A percentile compares a stretch with the other conserved stretches of the same genome.
phyloP scores from a whole-genome alignment of 1,140 invertebrate species.

The Brachionus plicatilis region DNA sequence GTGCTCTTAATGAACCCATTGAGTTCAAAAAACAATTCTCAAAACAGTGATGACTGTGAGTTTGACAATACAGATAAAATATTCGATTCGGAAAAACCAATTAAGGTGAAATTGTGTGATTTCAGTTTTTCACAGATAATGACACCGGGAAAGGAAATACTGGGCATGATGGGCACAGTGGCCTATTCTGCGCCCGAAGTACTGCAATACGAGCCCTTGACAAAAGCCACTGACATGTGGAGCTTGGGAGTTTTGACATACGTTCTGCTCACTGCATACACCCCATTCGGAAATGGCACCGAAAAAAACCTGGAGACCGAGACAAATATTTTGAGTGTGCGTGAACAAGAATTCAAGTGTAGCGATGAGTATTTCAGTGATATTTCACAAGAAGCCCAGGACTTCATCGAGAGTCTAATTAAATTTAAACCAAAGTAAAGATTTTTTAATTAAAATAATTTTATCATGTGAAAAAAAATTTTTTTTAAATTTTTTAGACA shows the following conservation, averaged over 20 bases:
- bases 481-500: background rate
- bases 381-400: slow-evolving; percentile 76
- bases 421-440: slow-evolving; percentile 73
- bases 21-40: slow-evolving; percentile 76
- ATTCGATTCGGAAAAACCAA: background rate
- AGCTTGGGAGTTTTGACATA: slow-evolving; percentile 78
- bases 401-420: slow-evolving; percentile 76
- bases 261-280: slow-evolving; percentile 61
- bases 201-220: slow-evolving; percentile 80
- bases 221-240: slow-evolving; percentile 76
- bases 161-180: slow-evolving; percentile 62
- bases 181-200: slow-evolving; percentile 83
- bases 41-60: background rate
- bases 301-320: slow-evolving; percentile 23
- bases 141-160: slow-evolving; percentile 42
- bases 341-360: slow-evolving; percentile 76
- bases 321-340: slow-evolving; percentile 47
- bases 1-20: slow-evolving; percentile 87
- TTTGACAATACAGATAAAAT: background rate
- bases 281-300: slow-evolving; percentile 34
- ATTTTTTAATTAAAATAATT: too few species aligned
- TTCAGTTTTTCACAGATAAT: slow-evolving; percentile 36
- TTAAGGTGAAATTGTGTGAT: slow-evolving; percentile 40
- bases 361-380: slow-evolving; percentile 81
- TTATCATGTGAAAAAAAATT: too few species aligned